Percentiles rank a stretch among this genome's conserved stretches.
phyloP scores from a whole-genome alignment of 2,888 invertebrate species.

The Archaeoteleia sp. region DNA sequence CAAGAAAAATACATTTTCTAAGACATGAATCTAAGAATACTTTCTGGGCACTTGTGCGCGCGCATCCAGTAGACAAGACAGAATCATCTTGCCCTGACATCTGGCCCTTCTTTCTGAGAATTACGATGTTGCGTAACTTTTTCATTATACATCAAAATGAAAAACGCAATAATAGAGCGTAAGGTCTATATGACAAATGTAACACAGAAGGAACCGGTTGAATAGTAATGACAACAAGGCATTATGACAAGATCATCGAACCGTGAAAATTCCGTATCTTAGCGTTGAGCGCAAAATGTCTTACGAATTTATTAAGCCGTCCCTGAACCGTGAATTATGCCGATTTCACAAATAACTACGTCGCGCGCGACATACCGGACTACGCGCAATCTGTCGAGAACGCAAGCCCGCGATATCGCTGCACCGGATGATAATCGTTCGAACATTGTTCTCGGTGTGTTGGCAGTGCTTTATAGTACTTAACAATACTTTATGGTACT shows the following conservation, averaged over 20 bases:
- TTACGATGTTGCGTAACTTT: too few species aligned
- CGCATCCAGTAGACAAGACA: too few species aligned
- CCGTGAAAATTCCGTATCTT: conserved; percentile 54
- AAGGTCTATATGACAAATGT: conserved; percentile 28
- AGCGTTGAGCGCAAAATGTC: conserved; percentile 38
- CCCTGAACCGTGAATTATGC: conserved; percentile 41
- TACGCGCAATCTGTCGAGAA: conserved; percentile 48
- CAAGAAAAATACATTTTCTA: conserved; percentile 21
- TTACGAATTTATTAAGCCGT: conserved; percentile 54
- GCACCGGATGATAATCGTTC: conserved; percentile 37
- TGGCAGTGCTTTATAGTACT: conserved; percentile 51
- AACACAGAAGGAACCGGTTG: conserved; percentile 36
- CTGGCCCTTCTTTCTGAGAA: too few species aligned
- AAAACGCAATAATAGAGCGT: conserved; percentile 4
- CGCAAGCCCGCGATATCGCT: conserved; percentile 34
- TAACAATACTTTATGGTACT: conserved; percentile 52
- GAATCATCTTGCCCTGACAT: too few species aligned
- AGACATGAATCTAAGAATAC: too few species aligned
- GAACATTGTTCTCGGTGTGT: conserved; percentile 48
- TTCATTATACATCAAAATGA: conserved; percentile 26
- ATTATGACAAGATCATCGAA: conserved; percentile 23
- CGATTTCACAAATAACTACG: conserved; percentile 42
- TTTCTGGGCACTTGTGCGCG: not conserved
- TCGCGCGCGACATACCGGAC: conserved; percentile 43
- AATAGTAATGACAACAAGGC: conserved; percentile 21